Evolutionary conservation across 1,140 invertebrate species (phyloP), one percentile per base, ranked within the genome.

Genomic region (Pentalonia nigronervosa): DNA sequence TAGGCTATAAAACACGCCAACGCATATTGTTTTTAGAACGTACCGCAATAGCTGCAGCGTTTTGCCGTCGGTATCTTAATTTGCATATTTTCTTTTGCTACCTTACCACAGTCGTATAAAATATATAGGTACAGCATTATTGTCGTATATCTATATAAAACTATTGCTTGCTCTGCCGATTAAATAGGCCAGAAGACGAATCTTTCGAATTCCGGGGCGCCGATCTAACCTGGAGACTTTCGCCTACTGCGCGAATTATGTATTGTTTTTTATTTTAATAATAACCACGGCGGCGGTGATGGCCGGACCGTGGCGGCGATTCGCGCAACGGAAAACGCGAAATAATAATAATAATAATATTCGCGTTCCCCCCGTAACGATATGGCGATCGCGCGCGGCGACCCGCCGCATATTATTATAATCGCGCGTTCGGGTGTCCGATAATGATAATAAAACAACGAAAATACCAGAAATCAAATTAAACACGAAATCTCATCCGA

Each of bases 391-490:
- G n/a, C 60, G n/a, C 60, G 60, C 60, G 60, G 60, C n/a, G 60
- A 76, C 60, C 60, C 60, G n/a, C 30, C 60, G 60, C 60, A 76
- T 76, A 76, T 76, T 76, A 76, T 53, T 53, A n/a, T 76, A 76
- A 76, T 76, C 60, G 21, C 60, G 30, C n/a, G 60, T n/a, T 76
- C 60, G 60, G 14, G 60, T n/a, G 60, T 76, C 60, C n/a, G 30
- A 76, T 76, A 76, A 76, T 76, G 30, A 76, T 76, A 76, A 76
- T 41, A 41, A 41, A 76, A 76, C 60, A 76, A 76, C 60, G n/a
- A 76, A 4, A 76, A 76, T 76, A 76, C 30, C 60, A 76, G 60
- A 76, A 76, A 76, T 76, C 60, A 76, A 76, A 76, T 89, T n/a
- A 89, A 50, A 56, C 48, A 90, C 50, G 50, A 53, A 56, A 56